These are phyloP conservation scores for Caenorhabditis uteleia DNA, from an alignment of 2,888 invertebrate species.

Conservation along the genomic window DNA sequence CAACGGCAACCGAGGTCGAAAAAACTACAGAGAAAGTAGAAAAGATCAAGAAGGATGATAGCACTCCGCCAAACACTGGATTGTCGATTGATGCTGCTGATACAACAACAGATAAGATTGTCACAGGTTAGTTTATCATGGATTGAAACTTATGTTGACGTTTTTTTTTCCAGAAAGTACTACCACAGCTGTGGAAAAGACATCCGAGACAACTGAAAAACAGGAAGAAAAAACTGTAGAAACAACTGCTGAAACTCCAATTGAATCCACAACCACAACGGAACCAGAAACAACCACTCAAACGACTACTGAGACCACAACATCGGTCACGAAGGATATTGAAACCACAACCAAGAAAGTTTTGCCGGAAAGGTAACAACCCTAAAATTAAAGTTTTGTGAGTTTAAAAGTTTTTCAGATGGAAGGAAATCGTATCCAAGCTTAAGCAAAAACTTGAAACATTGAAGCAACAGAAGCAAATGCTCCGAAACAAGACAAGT, in stretches of 20 bases:
- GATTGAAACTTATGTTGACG: too few relatives aligned
- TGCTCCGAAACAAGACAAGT: slow-evolving; percentile 19
- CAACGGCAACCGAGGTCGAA: slow-evolving; percentile 1
- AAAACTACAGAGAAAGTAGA: slow-evolving; percentile 1
- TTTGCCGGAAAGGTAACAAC: not conserved
- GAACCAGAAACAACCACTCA: not conserved
- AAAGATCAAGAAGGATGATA: too few relatives aligned
- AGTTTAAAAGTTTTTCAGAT: too few relatives aligned
- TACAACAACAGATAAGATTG: too few relatives aligned
- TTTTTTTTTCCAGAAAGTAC: not conserved
- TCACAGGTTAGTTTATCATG: too few relatives aligned
- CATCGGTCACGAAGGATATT: not conserved
- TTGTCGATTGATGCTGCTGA: too few relatives aligned
- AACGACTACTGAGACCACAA: not conserved
- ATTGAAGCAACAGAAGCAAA: slow-evolving; percentile 38
- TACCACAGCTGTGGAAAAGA: not conserved
- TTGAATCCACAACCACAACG: slow-evolving; percentile 1
- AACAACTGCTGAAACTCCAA: not conserved
- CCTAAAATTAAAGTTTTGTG: too few relatives aligned
- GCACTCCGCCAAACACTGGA: too few relatives aligned
- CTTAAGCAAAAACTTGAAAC: slow-evolving; percentile 44
- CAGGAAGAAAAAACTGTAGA: not conserved
- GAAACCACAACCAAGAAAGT: not conserved
- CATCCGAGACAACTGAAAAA: not conserved
- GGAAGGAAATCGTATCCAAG: slow-evolving; percentile 41